Base-by-base conservation (phyloP, 1,140 invertebrate species). In the Lysiphlebus fabarum region DNA sequence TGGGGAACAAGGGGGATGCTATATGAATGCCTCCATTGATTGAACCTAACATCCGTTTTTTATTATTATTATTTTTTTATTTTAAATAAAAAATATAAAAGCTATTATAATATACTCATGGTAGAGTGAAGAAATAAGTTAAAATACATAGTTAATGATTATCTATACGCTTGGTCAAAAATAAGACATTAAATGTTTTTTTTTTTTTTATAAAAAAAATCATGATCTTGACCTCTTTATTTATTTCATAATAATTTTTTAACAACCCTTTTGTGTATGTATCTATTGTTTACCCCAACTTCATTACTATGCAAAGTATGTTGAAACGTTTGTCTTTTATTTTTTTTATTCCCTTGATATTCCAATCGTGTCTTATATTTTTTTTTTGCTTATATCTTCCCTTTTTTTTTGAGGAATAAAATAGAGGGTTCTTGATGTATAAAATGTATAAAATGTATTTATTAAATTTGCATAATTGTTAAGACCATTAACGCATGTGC, bases 101-200 rank as follows among this genome's bases (percentile, higher is more conserved):
- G 34, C 12, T 33, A 12, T 38, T 36, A n/a, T 8, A 33, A 50
- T 50, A 33, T 17, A 6, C 40, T 26, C 26, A 53, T 12, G 8
- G 36, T 59, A 40, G 14, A 36, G 7, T 26, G 38, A 42, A 7
- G 36, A 33, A 12, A 33, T 34, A 57, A 11, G 53, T 43, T 47
- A 44, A 41, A 53, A 57, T 49, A 66, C 70, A 65, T 74, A 70
- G 68, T 76, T 76, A 75, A 75, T 76, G 74, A 74, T 73, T 69
- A 67, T 70, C 67, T 63, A 65, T 59, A 53, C 62, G 42, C 49
- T 59, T 54, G 61, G 40, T 62, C 49, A 26, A 26, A 65, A 77
- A 67, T 68, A 67, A 75, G 75, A 75, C 71, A 68, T 76, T 71
- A 75, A 61, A 61, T 49, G 58, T 58, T n/a, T n/a, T n/a, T n/a